Evolutionary conservation across 2,888 invertebrate species (phyloP).

Genomic region (Drosophila nr. perissopoda): DNA sequence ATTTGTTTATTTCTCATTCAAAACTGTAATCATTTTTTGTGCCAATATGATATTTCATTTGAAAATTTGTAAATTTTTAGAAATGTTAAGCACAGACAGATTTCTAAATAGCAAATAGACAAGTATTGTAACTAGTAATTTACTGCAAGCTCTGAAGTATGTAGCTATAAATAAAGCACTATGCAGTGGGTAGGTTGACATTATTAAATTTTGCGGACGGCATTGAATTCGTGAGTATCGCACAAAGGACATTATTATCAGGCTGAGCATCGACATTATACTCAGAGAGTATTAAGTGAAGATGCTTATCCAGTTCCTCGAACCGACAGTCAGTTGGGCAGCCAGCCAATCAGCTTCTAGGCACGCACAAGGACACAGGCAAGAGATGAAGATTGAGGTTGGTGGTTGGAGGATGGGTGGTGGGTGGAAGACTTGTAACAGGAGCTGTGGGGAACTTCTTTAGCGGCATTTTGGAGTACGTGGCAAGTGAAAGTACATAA

Average conservation of each 20-base stretch:
- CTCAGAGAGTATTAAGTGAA: slow-evolving; percentile 75
- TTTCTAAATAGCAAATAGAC: neutral
- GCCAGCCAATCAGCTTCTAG: slow-evolving; percentile 17
- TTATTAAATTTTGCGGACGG: slow-evolving; percentile 70
- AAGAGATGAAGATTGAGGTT: neutral
- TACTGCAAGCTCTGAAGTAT: slow-evolving; percentile 17
- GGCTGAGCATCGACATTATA: slow-evolving; percentile 75
- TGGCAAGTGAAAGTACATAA: slow-evolving; percentile 58
- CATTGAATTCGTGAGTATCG: slow-evolving; percentile 45
- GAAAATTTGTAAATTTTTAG: neutral
- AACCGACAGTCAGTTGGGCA: slow-evolving; percentile 33
- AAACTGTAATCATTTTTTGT: neutral
- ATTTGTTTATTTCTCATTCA: neutral
- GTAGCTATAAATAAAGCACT: slow-evolving; percentile 37
- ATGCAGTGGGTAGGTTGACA: slow-evolving; percentile 37
- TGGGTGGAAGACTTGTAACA: slow-evolving; percentile 1
- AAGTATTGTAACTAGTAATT: slow-evolving; percentile 5
- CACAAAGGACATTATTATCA: slow-evolving; percentile 76
- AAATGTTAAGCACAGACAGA: neutral
- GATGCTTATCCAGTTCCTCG: slow-evolving; percentile 71
- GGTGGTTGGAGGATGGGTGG: neutral
- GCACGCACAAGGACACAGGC: slow-evolving; percentile 30
- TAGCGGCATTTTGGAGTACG: slow-evolving; percentile 49
- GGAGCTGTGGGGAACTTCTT: slow-evolving; percentile 19
- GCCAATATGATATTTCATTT: too few relatives aligned